Conservation (phyloP, 2,113 vertebrate species). For the Pteronura brasiliensis region DNA sequence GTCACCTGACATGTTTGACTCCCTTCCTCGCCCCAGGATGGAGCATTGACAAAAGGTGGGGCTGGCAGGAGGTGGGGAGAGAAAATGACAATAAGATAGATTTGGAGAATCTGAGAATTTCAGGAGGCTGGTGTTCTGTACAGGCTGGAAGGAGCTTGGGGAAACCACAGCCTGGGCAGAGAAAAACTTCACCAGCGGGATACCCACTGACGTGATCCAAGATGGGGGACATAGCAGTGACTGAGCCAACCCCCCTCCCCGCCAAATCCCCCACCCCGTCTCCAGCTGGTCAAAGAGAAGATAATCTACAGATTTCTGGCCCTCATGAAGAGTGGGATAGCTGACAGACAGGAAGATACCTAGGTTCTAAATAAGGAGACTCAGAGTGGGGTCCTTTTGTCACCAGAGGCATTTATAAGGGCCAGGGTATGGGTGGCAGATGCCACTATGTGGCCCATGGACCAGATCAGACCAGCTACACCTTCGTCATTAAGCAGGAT, state of each 20-base stretch:
- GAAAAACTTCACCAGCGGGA: not conserved
- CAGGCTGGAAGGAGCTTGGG: not conserved
- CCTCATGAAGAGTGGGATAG: not conserved
- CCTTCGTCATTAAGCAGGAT: not conserved
- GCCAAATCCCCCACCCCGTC: fast-evolving
- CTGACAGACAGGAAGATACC: not conserved
- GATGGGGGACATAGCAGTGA: not conserved
- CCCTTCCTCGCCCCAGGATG: not conserved
- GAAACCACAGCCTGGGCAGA: not conserved
- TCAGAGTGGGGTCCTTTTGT: not conserved
- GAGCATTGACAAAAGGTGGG: not conserved
- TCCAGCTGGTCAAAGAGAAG: not conserved
- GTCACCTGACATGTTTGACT: not conserved
- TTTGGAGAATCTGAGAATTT: not conserved
- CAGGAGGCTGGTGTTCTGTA: not conserved
- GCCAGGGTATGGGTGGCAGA: not conserved
- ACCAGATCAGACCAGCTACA: too few species aligned
- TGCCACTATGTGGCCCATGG: not conserved
- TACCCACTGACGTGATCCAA: not conserved
- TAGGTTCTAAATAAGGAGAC: not conserved
- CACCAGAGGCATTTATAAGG: not conserved
- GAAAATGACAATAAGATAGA: not conserved
- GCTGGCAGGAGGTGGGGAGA: too few species aligned
- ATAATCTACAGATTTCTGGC: not conserved
- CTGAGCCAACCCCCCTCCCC: fast-evolving